A percentile compares a stretch with the other conserved stretches of the same genome.
Evolutionary conservation across 2,888 invertebrate genomes (phyloP).

Genomic region (Copidosoma aretas): DNA sequence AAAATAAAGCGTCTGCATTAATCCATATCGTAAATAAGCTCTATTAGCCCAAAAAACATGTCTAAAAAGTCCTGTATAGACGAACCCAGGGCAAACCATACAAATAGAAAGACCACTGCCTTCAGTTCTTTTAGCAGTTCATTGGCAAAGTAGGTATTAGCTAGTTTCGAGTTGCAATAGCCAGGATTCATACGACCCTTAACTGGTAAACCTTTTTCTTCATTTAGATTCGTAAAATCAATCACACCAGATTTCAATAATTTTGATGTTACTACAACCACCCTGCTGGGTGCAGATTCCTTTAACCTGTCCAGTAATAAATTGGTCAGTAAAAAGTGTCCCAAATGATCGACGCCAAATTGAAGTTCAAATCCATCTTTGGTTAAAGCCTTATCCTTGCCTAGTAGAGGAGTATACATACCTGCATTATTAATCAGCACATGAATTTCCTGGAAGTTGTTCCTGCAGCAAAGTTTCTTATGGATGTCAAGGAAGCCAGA

Average conservation of each 20-base stretch:
- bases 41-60: no score
- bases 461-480: constrained; percentile 73
- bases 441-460: constrained; percentile 73
- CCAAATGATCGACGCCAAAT: constrained; percentile 82
- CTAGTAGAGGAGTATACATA: no score
- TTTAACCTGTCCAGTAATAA: constrained; percentile 74
- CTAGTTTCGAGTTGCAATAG: constrained; percentile 80
- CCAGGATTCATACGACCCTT: constrained; percentile 66
- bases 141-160: constrained; percentile 75
- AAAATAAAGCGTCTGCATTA: no score
- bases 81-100: constrained; percentile 80
- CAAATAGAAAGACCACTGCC: constrained; percentile 70
- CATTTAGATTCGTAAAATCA: constrained; percentile 73
- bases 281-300: constrained; percentile 71
- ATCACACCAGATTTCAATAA: constrained; percentile 75
- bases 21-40: no score
- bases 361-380: constrained; percentile 81
- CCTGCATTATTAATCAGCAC: constrained; percentile 85
- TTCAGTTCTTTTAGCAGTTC: constrained; percentile 67
- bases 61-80: constrained; percentile 78
- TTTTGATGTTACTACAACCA: constrained; percentile 76
- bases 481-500: constrained; percentile 75
- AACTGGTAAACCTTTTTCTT: constrained; percentile 64
- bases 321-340: constrained; percentile 86
- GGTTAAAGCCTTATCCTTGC: constrained; percentile 64